Percentiles rank a stretch among this genome's conserved stretches.
These are phyloP conservation scores for Pinctada fucata DNA, from an alignment of 2,888 invertebrate genomes.

Conservation along the genomic window DNA sequence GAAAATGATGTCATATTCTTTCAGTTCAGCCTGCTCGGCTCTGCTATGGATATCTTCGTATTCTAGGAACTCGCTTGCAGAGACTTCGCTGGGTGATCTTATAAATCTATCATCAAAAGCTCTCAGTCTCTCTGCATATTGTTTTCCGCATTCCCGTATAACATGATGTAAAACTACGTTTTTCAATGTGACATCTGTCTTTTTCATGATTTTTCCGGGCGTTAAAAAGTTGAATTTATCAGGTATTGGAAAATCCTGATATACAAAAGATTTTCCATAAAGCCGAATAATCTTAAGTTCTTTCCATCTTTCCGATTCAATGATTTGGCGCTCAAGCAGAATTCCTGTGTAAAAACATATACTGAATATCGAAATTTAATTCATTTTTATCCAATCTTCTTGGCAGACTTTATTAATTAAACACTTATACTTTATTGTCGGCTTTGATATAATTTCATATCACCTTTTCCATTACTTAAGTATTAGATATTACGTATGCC, in stretches of 20 bases:
- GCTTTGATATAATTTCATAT: too few species aligned
- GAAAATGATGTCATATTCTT: constrained; percentile 28
- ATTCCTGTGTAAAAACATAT: too few species aligned
- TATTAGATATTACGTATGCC: too few species aligned
- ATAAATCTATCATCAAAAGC: constrained; percentile 8
- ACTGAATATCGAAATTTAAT: too few species aligned
- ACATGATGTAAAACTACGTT: constrained; percentile 10
- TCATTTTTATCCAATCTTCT: too few species aligned
- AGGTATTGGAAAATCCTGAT: constrained; percentile 12
- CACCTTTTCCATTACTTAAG: too few species aligned
- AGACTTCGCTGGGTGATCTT: constrained; percentile 3
- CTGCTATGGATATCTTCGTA: constrained; percentile 1
- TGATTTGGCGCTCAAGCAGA: too few species aligned
- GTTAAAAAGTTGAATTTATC: neutral
- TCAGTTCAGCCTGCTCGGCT: constrained; percentile 17
- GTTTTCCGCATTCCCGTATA: constrained; percentile 1
- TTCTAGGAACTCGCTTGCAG: constrained; percentile 12
- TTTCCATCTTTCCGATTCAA: too few species aligned
- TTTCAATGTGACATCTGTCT: neutral
- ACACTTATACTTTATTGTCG: too few species aligned
- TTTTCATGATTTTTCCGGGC: neutral
- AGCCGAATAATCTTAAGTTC: constrained; percentile 3
- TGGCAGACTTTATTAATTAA: too few species aligned
- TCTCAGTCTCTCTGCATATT: neutral
- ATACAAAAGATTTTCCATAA: constrained; percentile 6